Evolutionary conservation across 2,888 invertebrate genomes (phyloP).

Genomic region (Perithous albicinctus): DNA sequence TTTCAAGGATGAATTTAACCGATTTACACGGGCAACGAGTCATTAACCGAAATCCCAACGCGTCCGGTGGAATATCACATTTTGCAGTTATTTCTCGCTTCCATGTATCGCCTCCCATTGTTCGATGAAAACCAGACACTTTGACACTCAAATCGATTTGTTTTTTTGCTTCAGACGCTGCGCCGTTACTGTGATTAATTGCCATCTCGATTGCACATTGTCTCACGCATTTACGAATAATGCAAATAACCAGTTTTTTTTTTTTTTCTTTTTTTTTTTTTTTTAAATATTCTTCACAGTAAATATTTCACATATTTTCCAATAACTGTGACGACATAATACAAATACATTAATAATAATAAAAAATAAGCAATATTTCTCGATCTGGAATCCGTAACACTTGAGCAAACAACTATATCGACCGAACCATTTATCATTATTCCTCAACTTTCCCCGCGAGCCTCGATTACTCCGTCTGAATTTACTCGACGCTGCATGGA

Average conservation of each 20-base stretch:
- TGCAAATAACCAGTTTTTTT: constrained; percentile 14
- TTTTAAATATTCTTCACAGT: background rate
- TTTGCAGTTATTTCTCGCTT: background rate
- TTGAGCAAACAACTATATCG: constrained; percentile 16
- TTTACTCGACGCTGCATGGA: background rate
- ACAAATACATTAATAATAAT: background rate
- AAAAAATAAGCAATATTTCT: no score
- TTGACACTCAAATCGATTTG: background rate
- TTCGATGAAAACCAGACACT: background rate
- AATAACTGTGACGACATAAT: constrained; percentile 25
- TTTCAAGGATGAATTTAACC: constrained; percentile 42
- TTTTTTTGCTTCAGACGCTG: background rate
- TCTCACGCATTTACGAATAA: background rate
- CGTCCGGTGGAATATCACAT: constrained; percentile 18
- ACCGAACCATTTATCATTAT: background rate
- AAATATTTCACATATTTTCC: background rate
- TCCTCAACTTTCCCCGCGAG: background rate
- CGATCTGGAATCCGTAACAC: constrained; percentile 12
- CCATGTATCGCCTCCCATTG: background rate
- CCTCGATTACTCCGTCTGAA: background rate
- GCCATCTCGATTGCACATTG: constrained; percentile 15
- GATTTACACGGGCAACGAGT: constrained; percentile 33
- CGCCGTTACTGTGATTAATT: constrained; percentile 20
- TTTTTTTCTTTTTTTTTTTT: no score
- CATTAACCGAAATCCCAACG: constrained; percentile 9